Evolutionary conservation across 2,113 vertebrate species (phyloP).

Genomic region (Pteropus alecto): DNA sequence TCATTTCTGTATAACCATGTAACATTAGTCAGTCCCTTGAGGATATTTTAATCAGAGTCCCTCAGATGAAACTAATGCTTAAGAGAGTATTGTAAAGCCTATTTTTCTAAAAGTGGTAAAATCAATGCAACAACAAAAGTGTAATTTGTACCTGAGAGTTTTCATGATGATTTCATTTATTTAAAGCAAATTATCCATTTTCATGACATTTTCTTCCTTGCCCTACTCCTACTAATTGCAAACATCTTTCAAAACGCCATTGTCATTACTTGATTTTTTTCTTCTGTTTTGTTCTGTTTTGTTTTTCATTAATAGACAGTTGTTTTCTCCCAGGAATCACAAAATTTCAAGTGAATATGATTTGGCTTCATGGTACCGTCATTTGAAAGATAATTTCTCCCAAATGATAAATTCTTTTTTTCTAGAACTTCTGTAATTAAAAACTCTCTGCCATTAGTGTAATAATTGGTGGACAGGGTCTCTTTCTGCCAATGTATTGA

Average conservation of each 20-base stretch:
- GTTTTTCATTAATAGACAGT: background rate
- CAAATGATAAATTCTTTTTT: background rate
- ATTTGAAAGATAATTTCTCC: background rate
- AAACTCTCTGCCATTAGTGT: background rate
- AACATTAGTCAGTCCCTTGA: background rate
- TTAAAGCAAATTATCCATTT: background rate
- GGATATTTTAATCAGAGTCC: background rate
- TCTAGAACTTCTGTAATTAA: background rate
- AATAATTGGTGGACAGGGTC: background rate
- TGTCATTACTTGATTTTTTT: background rate
- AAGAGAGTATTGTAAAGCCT: background rate
- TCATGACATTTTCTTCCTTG: background rate
- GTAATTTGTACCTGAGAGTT: background rate
- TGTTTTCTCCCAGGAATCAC: background rate
- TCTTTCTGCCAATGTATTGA: background rate
- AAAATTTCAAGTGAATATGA: background rate
- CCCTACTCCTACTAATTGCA: background rate
- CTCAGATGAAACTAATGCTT: background rate
- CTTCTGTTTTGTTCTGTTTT: background rate
- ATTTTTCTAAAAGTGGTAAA: background rate
- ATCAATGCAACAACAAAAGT: background rate
- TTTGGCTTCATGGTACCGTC: background rate
- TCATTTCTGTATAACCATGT: background rate
- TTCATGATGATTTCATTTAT: background rate
- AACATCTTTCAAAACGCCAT: background rate